Evolutionary conservation across 2,888 invertebrate species (phyloP).

Genomic region (Andrena praecox): DNA sequence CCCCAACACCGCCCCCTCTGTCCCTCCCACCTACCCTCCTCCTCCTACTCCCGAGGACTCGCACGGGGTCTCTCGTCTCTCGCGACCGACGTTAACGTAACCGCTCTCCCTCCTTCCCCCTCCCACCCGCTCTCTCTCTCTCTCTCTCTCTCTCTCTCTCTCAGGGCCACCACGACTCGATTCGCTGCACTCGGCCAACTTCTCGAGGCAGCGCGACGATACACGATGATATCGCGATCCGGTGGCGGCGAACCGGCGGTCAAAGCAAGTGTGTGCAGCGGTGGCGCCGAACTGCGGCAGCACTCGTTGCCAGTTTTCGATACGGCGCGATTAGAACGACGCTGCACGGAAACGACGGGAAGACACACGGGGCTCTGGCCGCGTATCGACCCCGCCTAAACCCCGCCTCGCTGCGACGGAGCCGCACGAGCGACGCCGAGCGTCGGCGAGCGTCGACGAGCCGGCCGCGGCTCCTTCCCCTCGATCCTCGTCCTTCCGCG

Average conservation of each 20-base stretch:
- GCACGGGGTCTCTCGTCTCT: constrained; percentile 45
- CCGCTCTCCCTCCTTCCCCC: constrained; percentile 19
- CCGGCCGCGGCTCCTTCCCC: constrained; percentile 41
- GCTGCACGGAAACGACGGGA: constrained; percentile 75
- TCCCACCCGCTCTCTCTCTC: constrained; percentile 15
- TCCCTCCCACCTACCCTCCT: constrained; percentile 26
- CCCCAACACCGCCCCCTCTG: constrained; percentile 13
- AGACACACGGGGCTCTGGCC: constrained; percentile 62
- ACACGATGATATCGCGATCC: constrained; percentile 50
- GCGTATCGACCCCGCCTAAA: constrained; percentile 83
- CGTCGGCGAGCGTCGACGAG: constrained; percentile 67
- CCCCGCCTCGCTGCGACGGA: constrained; percentile 79
- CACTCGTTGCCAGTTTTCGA: constrained; percentile 63
- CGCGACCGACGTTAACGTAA: constrained; percentile 58
- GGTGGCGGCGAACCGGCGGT: constrained; percentile 25
- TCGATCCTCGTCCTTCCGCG: constrained; percentile 34
- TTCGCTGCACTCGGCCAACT: constrained; percentile 47
- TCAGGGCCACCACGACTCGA: constrained; percentile 38
- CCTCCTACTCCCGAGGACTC: constrained; percentile 11
- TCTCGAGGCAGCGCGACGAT: constrained; percentile 50
- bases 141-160: constrained; percentile 3
- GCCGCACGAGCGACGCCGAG: constrained; percentile 74
- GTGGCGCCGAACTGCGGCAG: constrained; percentile 63
- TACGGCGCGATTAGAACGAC: constrained; percentile 75
- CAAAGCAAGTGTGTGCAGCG: constrained; percentile 52